Evolutionary conservation across 1,140 invertebrate species (phyloP).

Genomic region (Drosophila bocqueti): DNA sequence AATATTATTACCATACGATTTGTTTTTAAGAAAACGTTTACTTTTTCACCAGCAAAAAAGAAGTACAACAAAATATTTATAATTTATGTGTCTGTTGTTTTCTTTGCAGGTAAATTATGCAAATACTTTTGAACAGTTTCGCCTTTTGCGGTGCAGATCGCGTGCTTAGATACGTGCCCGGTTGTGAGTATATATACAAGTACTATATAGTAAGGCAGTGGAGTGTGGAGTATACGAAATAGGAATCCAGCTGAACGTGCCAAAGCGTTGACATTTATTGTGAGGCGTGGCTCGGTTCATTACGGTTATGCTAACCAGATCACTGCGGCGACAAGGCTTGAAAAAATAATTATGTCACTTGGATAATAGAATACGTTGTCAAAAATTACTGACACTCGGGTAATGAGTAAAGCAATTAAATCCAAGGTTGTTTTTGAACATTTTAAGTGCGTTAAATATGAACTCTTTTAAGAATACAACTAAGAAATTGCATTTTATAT

Average conservation of each 20-base stretch:
- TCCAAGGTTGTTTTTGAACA: neutral
- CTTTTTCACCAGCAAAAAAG: slow-evolving; percentile 12
- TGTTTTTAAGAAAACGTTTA: slow-evolving; percentile 31
- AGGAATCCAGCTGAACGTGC: slow-evolving; percentile 37
- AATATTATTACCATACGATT: slow-evolving; percentile 48
- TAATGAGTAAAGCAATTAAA: slow-evolving; percentile 3
- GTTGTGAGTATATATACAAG: slow-evolving; percentile 38
- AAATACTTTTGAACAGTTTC: slow-evolving; percentile 55
- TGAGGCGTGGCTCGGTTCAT: slow-evolving; percentile 9
- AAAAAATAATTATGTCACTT: slow-evolving; percentile 21
- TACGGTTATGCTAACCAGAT: slow-evolving; percentile 28
- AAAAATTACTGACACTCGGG: slow-evolving; percentile 1
- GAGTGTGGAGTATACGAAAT: slow-evolving; percentile 15
- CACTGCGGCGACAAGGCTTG: slow-evolving; percentile 23
- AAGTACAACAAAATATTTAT: slow-evolving; percentile 22
- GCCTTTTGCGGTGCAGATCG: slow-evolving; percentile 47
- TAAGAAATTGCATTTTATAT: neutral
- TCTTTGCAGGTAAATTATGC: slow-evolving; percentile 77
- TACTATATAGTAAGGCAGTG: slow-evolving; percentile 1
- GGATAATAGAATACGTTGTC: slow-evolving; percentile 18
- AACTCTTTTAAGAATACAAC: neutral
- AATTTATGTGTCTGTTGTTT: slow-evolving; percentile 65
- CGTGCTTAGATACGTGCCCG: slow-evolving; percentile 51
- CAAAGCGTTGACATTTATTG: slow-evolving; percentile 41
- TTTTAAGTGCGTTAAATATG: neutral